phyloP scores from a whole-genome alignment of 2,888 invertebrate species.

The Dilophus febrilis region DNA sequence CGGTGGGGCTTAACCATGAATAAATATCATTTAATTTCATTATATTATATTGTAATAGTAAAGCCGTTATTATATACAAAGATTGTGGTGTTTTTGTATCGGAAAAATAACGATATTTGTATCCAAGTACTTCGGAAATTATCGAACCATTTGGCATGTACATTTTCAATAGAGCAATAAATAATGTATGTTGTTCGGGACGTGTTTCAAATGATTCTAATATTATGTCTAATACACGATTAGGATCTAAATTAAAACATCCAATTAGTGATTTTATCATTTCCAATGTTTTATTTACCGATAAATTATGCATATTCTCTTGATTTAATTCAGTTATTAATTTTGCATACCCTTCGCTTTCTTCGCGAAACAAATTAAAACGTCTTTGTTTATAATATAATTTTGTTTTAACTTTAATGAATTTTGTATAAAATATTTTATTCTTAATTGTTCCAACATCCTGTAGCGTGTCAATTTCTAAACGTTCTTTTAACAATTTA shows the following conservation, averaged over 20 bases:
- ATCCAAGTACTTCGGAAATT: constrained; percentile 86
- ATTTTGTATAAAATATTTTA: constrained; percentile 80
- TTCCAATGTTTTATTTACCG: constrained; percentile 57
- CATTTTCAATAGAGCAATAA: constrained; percentile 68
- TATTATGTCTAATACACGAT: constrained; percentile 88
- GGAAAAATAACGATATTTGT: constrained; percentile 63
- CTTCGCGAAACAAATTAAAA: constrained; percentile 95
- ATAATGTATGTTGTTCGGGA: constrained; percentile 58
- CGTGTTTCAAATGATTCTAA: constrained; percentile 90
- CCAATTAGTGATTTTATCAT: constrained; percentile 89
- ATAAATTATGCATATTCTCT: constrained; percentile 46
- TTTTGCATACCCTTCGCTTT: constrained; percentile 98
- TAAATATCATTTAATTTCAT: constrained; percentile 78
- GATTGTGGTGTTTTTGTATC: constrained; percentile 57
- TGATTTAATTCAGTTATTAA: constrained; percentile 85
- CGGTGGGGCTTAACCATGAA: constrained; percentile 77
- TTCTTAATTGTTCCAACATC: constrained; percentile 81
- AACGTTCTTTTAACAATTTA: constrained; percentile 72
- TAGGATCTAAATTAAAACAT: constrained; percentile 97
- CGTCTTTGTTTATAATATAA: constrained; percentile 98
- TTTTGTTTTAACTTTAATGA: constrained; percentile 95
- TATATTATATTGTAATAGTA: constrained; percentile 74
- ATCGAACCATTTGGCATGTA: constrained; percentile 80
- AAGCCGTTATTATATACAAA: constrained; percentile 75
- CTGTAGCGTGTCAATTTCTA: constrained; percentile 86